These are phyloP conservation scores for Petrocephalus microphthalmus DNA, from an alignment of 2,113 vertebrate species.

Conservation along the genomic window DNA sequence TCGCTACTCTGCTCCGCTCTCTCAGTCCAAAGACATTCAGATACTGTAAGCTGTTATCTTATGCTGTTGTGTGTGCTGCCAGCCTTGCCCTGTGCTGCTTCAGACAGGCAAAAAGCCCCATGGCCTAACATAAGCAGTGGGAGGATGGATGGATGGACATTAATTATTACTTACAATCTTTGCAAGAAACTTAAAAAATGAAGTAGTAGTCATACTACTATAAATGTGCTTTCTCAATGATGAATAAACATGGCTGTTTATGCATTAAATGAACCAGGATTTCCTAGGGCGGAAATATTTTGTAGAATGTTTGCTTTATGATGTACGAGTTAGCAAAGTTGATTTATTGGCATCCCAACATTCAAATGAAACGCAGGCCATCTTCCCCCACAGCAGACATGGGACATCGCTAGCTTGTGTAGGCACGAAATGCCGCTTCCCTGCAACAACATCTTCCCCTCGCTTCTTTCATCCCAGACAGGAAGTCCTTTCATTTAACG, in stretches of 20 bases:
- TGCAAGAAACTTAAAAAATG: neutral
- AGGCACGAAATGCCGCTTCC: neutral
- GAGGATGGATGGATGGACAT: neutral
- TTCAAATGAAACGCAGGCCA: neutral
- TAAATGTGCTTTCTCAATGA: neutral
- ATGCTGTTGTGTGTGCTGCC: neutral
- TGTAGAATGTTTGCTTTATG: neutral
- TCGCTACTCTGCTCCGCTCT: neutral
- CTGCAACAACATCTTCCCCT: conserved; percentile 30
- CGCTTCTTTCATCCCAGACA: conserved; percentile 50
- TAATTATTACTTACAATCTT: neutral
- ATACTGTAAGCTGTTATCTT: neutral
- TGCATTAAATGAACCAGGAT: neutral
- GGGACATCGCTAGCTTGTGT: neutral
- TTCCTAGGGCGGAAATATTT: neutral
- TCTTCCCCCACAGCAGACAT: neutral
- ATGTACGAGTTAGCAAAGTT: neutral
- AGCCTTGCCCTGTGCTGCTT: neutral
- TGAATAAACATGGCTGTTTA: neutral
- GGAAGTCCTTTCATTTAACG: conserved; percentile 56
- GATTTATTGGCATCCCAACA: neutral
- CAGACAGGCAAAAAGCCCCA: neutral
- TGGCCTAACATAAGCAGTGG: neutral
- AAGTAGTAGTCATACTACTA: neutral
- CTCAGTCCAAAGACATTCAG: neutral